Evolutionary conservation across 1,140 invertebrate species (phyloP).

Genomic region (Marisa cornuarietis): DNA sequence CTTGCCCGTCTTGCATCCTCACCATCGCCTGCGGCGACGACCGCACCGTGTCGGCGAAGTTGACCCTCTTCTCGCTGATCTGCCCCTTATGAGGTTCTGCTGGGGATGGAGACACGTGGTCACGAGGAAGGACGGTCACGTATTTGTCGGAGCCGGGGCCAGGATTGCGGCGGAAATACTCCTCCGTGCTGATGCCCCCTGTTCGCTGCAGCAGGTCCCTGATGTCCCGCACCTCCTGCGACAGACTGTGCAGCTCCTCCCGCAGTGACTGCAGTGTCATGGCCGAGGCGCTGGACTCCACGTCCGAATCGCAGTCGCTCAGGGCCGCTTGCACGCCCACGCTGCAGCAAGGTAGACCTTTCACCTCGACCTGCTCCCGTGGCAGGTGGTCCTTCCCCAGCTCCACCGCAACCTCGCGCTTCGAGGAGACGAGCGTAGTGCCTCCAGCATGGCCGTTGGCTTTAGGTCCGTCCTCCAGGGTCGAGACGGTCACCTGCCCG

Average conservation of each 20-base stretch:
- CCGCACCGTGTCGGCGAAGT: not conserved
- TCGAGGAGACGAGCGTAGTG: not conserved
- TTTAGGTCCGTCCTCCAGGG: not conserved
- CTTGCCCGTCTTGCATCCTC: not conserved
- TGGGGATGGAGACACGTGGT: too few species aligned
- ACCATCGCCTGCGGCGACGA: too few species aligned
- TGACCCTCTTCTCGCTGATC: slow-evolving; percentile 9
- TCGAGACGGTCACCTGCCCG: slow-evolving; percentile 11
- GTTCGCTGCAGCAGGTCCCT: slow-evolving; percentile 29
- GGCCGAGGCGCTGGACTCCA: slow-evolving; percentile 19
- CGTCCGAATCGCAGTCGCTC: slow-evolving; percentile 11
- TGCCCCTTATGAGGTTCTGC: not conserved
- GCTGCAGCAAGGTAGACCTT: slow-evolving; percentile 12
- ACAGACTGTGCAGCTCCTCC: slow-evolving; percentile 25
- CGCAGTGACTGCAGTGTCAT: slow-evolving; percentile 22
- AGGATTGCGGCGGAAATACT: slow-evolving; percentile 21
- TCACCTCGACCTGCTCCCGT: slow-evolving; percentile 9
- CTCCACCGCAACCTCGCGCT: slow-evolving; percentile 1
- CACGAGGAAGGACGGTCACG: not conserved
- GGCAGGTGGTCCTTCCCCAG: slow-evolving; percentile 12
- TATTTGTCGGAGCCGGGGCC: not conserved
- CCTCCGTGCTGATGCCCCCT: slow-evolving; percentile 28
- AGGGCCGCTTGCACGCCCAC: slow-evolving; percentile 22
- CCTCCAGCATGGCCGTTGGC: slow-evolving; percentile 1
- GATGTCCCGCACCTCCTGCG: slow-evolving; percentile 28